These are phyloP conservation scores for Tetropium fuscum DNA, from an alignment of 2,888 invertebrate genomes.

Conservation along the genomic window DNA sequence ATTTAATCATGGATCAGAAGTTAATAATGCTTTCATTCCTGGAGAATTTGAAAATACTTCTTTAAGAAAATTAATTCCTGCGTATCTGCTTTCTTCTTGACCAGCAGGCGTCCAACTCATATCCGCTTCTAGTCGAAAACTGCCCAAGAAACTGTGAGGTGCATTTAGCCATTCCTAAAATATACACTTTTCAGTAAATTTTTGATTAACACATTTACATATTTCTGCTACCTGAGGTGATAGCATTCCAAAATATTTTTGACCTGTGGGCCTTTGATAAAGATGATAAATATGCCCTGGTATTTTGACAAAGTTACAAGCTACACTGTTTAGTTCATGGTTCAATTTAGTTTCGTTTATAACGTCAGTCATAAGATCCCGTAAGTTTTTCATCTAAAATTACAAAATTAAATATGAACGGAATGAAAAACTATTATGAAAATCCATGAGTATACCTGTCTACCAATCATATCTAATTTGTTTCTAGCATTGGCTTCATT, in stretches of 20 bases:
- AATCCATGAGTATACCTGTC: conserved; percentile 71
- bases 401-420: background rate
- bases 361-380: conserved; percentile 73
- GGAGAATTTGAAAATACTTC: conserved; percentile 36
- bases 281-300: conserved; percentile 80
- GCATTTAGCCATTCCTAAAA: conserved; percentile 76
- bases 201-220: background rate
- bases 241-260: conserved; percentile 80
- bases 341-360: conserved; percentile 72
- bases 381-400: conserved; percentile 72
- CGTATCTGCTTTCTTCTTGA: conserved; percentile 57
- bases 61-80: conserved; percentile 49
- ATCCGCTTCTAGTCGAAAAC: conserved; percentile 77
- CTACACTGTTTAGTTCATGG: conserved; percentile 73
- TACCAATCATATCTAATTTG: conserved; percentile 76
- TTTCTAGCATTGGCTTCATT: conserved; percentile 72
- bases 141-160: conserved; percentile 74
- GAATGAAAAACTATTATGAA: too few species aligned
- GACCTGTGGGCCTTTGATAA: conserved; percentile 74
- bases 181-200: background rate
- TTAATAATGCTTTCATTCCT: conserved; percentile 4
- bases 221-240: conserved; percentile 72
- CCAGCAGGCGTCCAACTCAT: conserved; percentile 76
- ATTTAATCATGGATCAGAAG: conserved; percentile 5
- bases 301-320: conserved; percentile 81